Evolutionary conservation across 1,140 invertebrate genomes (phyloP), one percentile per base, ranked within the genome.

Genomic region (Pectinophora gossypiella): DNA sequence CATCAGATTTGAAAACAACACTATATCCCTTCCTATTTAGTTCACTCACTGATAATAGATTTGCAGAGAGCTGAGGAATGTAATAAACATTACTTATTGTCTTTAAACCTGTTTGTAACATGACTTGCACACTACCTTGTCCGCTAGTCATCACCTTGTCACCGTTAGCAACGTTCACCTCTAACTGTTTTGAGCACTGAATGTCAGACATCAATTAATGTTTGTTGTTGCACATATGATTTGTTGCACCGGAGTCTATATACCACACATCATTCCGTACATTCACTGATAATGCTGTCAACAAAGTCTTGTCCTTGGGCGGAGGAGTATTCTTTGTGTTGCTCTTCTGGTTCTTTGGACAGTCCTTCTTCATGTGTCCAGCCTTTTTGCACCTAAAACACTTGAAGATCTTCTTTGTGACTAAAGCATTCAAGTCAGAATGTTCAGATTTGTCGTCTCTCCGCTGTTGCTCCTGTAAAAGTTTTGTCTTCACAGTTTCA

Each of bases 161-260:
- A 22, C 40, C 40, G 43, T 51, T 51, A 2, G 49, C 49, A 42
- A 51, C 22, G 9, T 18, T 51, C 1, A 51, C 49, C 10, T 51
- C 38, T 2, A 20, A 22, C 22, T n/a, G 21, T 23, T 42, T 43
- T n/a, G 16, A 1, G 3, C 13, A 10, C 3, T 27, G 7, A 47
- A 47, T 27, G 23, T 51, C 49, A 42, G 10, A n/a, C 20, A 47
- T 47, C n/a, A 23, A 13, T n/a, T 16, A 12, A 10, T 16, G 35
- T n/a, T n/a, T n/a, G 15, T 43, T 42, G 12, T 51, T 42, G 21
- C 36, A 51, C 60, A 62, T 59, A 27, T 59, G 60, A 20, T 45
- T 52, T 19, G 54, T 52, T 3, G 65, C 55, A 13, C 62, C 59
- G 27, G 52, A 56, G 44, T 66, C 56, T 10, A 68, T 42, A 47